Percentiles rank a stretch among this genome's conserved stretches.
Evolutionary conservation across 64 coral and sea anemone species (phyloP).

Genomic region (Orbicella faveolata): DNA sequence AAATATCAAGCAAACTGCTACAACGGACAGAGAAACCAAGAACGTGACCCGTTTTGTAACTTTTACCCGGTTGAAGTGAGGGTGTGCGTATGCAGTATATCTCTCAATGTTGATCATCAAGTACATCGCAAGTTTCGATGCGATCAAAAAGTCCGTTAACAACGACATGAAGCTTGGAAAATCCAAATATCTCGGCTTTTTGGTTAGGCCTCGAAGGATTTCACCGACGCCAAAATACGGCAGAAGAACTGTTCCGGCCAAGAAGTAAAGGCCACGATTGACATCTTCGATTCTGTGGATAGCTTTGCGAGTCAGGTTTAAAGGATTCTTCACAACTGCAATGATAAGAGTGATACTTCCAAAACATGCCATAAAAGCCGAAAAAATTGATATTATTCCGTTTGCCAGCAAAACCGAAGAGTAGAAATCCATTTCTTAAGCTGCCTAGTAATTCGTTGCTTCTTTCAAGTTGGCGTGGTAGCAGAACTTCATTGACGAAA

Average conservation of each 20-base stretch:
- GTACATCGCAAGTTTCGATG: not conserved
- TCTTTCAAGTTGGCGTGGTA: not conserved
- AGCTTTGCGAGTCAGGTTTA: not conserved
- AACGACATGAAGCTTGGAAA: not conserved
- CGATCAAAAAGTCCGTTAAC: not conserved
- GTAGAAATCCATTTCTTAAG: not conserved
- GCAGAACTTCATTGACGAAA: not conserved
- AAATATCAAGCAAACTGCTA: not conserved
- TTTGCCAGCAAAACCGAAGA: not conserved
- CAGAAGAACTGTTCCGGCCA: conserved; percentile 4
- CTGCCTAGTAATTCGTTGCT: not conserved
- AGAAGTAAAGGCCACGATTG: not conserved
- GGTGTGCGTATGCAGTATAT: not conserved
- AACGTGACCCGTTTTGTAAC: not conserved
- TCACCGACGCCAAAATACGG: conserved; percentile 25
- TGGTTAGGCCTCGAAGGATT: not conserved
- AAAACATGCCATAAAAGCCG: not conserved
- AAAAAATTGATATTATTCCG: not conserved
- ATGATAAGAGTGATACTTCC: not conserved
- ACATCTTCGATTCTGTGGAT: not conserved
- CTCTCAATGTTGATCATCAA: conserved; percentile 15
- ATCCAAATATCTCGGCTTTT: not conserved
- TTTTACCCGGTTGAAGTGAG: conserved; percentile 26
- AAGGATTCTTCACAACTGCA: conserved; percentile 21
- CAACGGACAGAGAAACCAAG: not conserved